These are phyloP conservation scores for Galaxea fascicularis DNA, from an alignment of 92 coral and sea anemone genomes.

Conservation along the genomic window DNA sequence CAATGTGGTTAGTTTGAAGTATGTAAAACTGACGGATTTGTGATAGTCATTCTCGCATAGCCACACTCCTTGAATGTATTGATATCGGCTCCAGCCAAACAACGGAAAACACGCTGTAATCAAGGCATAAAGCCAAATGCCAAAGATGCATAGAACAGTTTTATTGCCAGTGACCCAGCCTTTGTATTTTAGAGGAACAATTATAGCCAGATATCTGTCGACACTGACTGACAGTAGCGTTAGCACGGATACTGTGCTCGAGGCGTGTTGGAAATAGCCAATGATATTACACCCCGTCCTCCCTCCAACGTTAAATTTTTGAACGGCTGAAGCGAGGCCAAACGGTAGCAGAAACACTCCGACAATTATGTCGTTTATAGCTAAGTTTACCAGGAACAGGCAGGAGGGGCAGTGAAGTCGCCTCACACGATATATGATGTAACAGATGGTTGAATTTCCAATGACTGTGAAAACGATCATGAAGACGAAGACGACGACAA, in stretches of 20 bases:
- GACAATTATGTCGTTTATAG: conserved; percentile 77
- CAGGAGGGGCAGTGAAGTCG: conserved; percentile 81
- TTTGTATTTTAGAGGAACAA: conserved; percentile 79
- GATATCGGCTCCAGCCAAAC: conserved; percentile 72
- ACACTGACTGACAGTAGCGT: conserved; percentile 83
- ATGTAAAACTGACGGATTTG: conserved; percentile 64
- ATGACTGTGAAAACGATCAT: conserved; percentile 67
- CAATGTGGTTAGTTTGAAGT: conserved; percentile 71
- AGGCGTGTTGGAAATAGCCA: conserved; percentile 78
- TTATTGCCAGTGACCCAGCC: conserved; percentile 73
- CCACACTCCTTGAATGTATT: conserved; percentile 76
- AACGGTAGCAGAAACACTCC: conserved; percentile 77
- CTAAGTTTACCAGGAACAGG: conserved; percentile 79
- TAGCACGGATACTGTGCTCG: conserved; percentile 80
- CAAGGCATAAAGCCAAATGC: conserved; percentile 73
- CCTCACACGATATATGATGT: conserved; percentile 76
- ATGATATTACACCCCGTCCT: conserved; percentile 59
- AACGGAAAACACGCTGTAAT: conserved; percentile 76
- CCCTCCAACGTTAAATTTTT: conserved; percentile 34
- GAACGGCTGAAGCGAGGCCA: conserved; percentile 64
- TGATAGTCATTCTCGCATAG: conserved; percentile 76
- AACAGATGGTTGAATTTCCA: conserved; percentile 74
- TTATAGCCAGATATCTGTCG: conserved; percentile 85
- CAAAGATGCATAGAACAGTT: conserved; percentile 48
- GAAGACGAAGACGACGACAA: conserved; percentile 47